Evolutionary conservation across 2,113 vertebrate genomes (phyloP), one percentile per base, ranked within the genome.

Genomic region (Melanotaenia duboulayi): DNA sequence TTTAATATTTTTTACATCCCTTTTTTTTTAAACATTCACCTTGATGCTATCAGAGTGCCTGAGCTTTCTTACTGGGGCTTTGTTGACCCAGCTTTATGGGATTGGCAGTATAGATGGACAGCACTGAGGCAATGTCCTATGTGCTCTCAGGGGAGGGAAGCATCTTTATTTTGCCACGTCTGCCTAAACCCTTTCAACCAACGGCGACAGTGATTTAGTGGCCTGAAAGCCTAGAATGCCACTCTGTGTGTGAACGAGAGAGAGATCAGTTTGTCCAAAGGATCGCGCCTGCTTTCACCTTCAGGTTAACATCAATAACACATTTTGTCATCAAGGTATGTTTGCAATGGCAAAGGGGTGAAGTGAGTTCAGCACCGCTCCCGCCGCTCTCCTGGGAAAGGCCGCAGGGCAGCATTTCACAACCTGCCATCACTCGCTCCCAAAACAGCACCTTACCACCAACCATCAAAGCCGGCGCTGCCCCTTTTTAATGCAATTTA

Each of bases 291-390:
- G 72, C 82, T 83, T 91, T 90, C 83, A 85, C 92, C 92, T 87
- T 86, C 87, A 89, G 91, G 86, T 87, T 87, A 78, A 89, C 89
- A 85, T 91, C 84, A 88, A 89, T 90, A 88, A 89, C 77, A 58
- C 71, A 39, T 80, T 89, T 87, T 91, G 91, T 90, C 90, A 89
- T 87, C 51, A 40, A 87, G 87, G 86, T 88, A 90, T 91, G 90
- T 88, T 92, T 89, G 81, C 82, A 82, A 87, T 87, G 78, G 82
- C 82, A 74, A 20, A 74, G 71, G 44, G 88, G 82, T 85, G 72
- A 90, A 63, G 24, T 40, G 77, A 87, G 88, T 90, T 92, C 87
- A 91, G 14, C 50, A 2, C 17, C 11, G 35, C 76, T 22, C 69
- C 76, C 12, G 35, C 51, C 19, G 22, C 76, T 84, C 81, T 85